Evolutionary conservation across 1,140 invertebrate genomes (phyloP).

Genomic region (Temnothorax longispinosus): DNA sequence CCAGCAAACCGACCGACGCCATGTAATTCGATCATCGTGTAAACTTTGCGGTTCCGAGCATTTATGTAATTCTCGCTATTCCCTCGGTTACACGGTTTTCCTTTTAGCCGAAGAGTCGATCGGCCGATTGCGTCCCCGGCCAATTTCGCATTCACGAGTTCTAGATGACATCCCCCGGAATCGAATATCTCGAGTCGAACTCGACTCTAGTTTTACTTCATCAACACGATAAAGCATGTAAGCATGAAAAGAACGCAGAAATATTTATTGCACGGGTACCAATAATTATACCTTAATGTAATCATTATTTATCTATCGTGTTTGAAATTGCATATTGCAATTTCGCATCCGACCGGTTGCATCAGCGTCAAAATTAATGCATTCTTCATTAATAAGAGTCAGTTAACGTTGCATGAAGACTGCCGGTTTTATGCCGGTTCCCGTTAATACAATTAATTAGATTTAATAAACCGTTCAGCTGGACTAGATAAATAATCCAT

Average conservation of each 20-base stretch:
- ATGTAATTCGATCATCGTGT: conserved; percentile 66
- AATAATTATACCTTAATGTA: conserved; percentile 1
- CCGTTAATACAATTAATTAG: conserved; percentile 38
- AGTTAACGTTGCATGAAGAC: conserved; percentile 27
- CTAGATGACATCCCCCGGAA: conserved; percentile 1
- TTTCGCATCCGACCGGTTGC: neutral
- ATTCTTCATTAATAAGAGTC: conserved; percentile 43
- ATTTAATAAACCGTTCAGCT: conserved; percentile 38
- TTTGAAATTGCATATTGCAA: conserved; percentile 1
- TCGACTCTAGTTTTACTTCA: neutral
- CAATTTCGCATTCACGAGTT: conserved; percentile 47
- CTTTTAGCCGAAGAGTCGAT: conserved; percentile 54
- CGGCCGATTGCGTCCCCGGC: conserved; percentile 18
- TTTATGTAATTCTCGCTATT: conserved; percentile 63
- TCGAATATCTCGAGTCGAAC: neutral
- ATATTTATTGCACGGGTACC: neutral
- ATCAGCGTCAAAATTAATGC: conserved; percentile 26
- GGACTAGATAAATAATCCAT: conserved; percentile 38
- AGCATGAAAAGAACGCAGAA: neutral
- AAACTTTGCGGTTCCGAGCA: conserved; percentile 61
- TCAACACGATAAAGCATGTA: neutral
- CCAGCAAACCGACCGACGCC: conserved; percentile 56
- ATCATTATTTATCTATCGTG: conserved; percentile 17
- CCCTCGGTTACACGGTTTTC: conserved; percentile 39
- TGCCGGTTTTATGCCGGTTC: conserved; percentile 11